These are phyloP conservation scores for Halichoeres trimaculatus DNA, from an alignment of 2,113 vertebrate species.

Conservation along the genomic window DNA sequence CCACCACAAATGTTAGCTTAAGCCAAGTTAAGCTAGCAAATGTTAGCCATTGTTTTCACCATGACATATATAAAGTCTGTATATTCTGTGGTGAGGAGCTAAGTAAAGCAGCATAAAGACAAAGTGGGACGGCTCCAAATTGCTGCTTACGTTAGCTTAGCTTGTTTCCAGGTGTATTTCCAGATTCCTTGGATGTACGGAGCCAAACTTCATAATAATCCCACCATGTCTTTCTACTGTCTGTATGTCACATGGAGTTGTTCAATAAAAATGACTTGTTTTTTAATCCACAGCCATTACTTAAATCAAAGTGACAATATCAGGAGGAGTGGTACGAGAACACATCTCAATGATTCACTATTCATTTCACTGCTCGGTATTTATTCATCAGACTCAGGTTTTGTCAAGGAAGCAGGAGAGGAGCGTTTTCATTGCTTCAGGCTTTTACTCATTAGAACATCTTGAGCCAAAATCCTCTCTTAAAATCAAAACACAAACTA, in stretches of 20 bases:
- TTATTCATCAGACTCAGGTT: background rate
- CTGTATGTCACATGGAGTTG: too few relatives aligned
- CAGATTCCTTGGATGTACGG: background rate
- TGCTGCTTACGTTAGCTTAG: background rate
- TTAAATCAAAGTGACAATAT: too few relatives aligned
- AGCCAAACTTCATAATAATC: too few relatives aligned
- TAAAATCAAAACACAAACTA: constrained; percentile 1
- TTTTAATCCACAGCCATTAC: too few relatives aligned
- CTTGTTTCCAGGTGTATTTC: background rate
- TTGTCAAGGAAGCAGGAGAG: background rate
- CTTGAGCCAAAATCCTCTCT: constrained; percentile 23
- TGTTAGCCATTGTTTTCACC: too few relatives aligned
- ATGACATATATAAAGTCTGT: too few relatives aligned
- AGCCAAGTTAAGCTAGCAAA: too few relatives aligned
- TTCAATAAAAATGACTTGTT: background rate
- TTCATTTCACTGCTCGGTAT: background rate
- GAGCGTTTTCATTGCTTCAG: constrained; percentile 2
- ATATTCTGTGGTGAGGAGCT: too few relatives aligned
- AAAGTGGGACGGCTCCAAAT: background rate
- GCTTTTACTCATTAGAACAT: constrained; percentile 16
- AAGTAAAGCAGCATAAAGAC: too few relatives aligned
- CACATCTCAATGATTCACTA: background rate
- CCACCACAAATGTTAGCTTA: too few relatives aligned
- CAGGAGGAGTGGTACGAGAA: too few relatives aligned
- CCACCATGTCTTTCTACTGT: background rate